A percentile compares a stretch with the other conserved stretches of the same genome.
These are phyloP conservation scores for Halcyon leucocephala DNA, from an alignment of 2,797 vertebrate species.

Conservation along the genomic window DNA sequence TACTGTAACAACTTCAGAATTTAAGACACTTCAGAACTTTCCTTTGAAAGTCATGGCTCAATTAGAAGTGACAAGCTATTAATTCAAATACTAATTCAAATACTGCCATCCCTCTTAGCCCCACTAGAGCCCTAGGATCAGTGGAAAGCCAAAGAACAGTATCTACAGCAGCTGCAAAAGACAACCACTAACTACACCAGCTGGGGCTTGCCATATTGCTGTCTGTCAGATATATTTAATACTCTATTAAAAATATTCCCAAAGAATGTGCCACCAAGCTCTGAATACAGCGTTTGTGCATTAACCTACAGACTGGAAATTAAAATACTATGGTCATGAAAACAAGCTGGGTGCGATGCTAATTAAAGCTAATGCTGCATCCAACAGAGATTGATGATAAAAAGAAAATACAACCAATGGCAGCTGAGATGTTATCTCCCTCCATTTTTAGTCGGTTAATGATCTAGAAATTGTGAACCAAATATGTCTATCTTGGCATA, in stretches of 20 bases:
- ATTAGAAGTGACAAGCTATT: not conserved
- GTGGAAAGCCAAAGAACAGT: not conserved
- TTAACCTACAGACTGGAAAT: not conserved
- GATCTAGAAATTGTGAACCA: not conserved
- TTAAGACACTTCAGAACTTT: slow-evolving; percentile 43
- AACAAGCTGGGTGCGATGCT: not conserved
- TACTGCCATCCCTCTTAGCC: not conserved
- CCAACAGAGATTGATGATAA: not conserved
- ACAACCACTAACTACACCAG: not conserved
- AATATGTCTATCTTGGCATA: not conserved
- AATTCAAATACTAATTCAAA: slow-evolving; percentile 39
- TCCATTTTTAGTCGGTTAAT: not conserved
- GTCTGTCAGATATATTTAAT: not conserved
- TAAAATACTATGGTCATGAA: not conserved
- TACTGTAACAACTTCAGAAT: slow-evolving; percentile 6
- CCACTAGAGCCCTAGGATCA: not conserved
- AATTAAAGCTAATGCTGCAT: not conserved
- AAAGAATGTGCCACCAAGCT: not conserved
- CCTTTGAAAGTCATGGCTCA: not conserved
- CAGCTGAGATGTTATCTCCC: not conserved
- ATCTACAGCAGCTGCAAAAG: not conserved
- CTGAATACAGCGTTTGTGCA: not conserved
- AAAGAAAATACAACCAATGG: not conserved
- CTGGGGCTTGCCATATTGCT: not conserved
- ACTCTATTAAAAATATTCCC: not conserved